A percentile compares a stretch with the other conserved stretches of the same genome.
Evolutionary conservation across 2,797 vertebrate species (phyloP).

Genomic region (Sternarchorhynchus goeldii): DNA sequence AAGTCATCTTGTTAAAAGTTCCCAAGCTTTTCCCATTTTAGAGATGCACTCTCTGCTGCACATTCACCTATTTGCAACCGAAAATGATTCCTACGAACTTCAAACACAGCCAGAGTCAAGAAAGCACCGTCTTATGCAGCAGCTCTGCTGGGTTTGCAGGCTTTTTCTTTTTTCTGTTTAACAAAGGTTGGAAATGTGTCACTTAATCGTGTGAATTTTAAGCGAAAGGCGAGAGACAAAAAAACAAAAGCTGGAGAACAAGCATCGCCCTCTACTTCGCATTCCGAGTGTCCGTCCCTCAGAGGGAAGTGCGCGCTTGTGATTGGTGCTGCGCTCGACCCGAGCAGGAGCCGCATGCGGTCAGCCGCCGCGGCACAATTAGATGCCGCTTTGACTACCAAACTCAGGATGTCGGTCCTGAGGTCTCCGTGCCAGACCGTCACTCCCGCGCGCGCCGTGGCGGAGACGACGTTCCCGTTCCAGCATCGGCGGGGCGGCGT

Average conservation of each 20-base stretch:
- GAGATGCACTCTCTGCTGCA: background rate
- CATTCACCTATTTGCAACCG: background rate
- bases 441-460: conserved; percentile 54
- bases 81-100: conserved; percentile 1
- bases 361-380: conserved; percentile 26
- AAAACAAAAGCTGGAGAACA: conserved; percentile 37
- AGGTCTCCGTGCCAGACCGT: conserved; percentile 34
- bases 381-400: conserved; percentile 46
- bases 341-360: conserved; percentile 19
- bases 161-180: background rate
- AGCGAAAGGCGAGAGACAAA: conserved; percentile 22
- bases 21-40: conserved; percentile 23
- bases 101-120: conserved; percentile 24
- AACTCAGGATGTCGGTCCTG: conserved; percentile 47
- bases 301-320: conserved; percentile 32
- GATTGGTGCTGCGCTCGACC: conserved; percentile 38
- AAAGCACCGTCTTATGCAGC: conserved; percentile 18
- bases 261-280: conserved; percentile 49
- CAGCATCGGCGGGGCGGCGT: conserved; percentile 61
- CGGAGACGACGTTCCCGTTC: conserved; percentile 61
- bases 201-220: conserved; percentile 25
- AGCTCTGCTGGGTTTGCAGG: conserved; percentile 19
- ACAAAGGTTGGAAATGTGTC: conserved; percentile 4
- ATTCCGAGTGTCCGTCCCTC: conserved; percentile 42
- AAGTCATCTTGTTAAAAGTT: conserved; percentile 11